Percentiles rank a stretch among this genome's conserved stretches.
These are phyloP conservation scores for Girardinichthys multiradiatus DNA, from an alignment of 2,113 vertebrate species.

Conservation along the genomic window DNA sequence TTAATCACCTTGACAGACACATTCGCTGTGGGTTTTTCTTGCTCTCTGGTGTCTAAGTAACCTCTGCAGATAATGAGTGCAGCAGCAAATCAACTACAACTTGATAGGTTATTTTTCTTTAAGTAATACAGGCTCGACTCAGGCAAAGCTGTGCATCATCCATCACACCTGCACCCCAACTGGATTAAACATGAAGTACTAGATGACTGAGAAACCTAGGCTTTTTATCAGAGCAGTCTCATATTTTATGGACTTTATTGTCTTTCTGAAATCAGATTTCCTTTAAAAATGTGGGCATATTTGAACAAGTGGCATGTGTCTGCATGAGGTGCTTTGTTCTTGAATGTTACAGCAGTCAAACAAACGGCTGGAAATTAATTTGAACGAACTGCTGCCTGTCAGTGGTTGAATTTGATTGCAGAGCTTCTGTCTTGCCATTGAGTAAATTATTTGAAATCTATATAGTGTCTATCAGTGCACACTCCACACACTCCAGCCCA, in stretches of 20 bases:
- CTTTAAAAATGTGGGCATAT: not conserved
- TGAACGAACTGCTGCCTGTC: slow-evolving; percentile 17
- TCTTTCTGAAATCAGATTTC: slow-evolving; percentile 7
- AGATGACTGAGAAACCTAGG: slow-evolving; percentile 14
- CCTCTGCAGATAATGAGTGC: not conserved
- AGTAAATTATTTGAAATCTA: slow-evolving; percentile 10
- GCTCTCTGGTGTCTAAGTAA: not conserved
- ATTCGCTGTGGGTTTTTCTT: slow-evolving; percentile 6
- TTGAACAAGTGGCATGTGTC: slow-evolving; percentile 1
- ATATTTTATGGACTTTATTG: slow-evolving; percentile 5
- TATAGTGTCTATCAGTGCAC: not conserved
- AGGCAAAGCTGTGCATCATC: slow-evolving; percentile 16
- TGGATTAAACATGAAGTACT: slow-evolving; percentile 24
- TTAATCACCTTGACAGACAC: slow-evolving; percentile 21
- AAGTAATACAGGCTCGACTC: slow-evolving; percentile 24
- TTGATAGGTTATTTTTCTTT: not conserved
- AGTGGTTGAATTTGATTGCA: slow-evolving; percentile 31
- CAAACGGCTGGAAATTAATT: slow-evolving; percentile 1
- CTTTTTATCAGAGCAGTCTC: slow-evolving; percentile 21
- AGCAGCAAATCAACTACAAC: not conserved
- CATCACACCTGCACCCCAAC: slow-evolving; percentile 38
- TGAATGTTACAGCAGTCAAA: slow-evolving; percentile 8
- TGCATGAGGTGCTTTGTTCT: slow-evolving; percentile 11
- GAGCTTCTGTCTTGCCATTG: slow-evolving; percentile 16
- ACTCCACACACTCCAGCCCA: too few species aligned